Conservation (phyloP, 2,888 invertebrate species). For the Pheosia gnoma region DNA sequence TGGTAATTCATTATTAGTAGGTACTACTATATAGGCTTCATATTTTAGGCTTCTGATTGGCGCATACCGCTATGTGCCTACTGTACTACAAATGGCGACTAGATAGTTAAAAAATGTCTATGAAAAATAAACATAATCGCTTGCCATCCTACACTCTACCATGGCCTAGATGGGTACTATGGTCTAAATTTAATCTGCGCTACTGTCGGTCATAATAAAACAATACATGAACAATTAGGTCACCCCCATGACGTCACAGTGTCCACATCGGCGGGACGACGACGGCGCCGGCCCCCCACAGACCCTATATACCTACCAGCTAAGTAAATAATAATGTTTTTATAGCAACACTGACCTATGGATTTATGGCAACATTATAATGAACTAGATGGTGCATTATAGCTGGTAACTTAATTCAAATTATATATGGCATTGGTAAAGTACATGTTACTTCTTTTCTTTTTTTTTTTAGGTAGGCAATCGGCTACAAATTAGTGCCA, state of each 20-base stretch:
- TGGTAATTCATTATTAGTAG: too few relatives aligned
- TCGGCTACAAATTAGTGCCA: too few relatives aligned
- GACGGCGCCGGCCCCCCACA: conserved; percentile 1
- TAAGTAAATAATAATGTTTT: background rate
- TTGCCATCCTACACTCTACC: too few relatives aligned
- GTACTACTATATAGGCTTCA: too few relatives aligned
- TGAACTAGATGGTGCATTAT: background rate
- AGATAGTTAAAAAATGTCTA: too few relatives aligned
- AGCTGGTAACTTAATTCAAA: too few relatives aligned
- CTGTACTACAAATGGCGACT: too few relatives aligned
- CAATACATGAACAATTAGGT: background rate
- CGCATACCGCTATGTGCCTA: too few relatives aligned
- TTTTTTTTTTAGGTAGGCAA: too few relatives aligned
- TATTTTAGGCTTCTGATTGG: too few relatives aligned
- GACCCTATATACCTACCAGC: background rate
- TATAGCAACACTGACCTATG: background rate
- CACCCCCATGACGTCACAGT: conserved; percentile 3
- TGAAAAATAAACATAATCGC: background rate
- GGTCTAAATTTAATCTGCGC: background rate
- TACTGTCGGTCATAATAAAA: background rate
- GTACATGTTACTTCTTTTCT: too few relatives aligned
- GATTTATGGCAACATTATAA: background rate
- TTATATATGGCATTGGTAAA: too few relatives aligned
- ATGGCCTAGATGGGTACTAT: background rate
- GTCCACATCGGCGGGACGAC: conserved; percentile 1